A percentile compares a stretch with the other conserved stretches of the same genome.
Evolutionary conservation across 2,113 vertebrate genomes (phyloP).

Genomic region (Anseranas semipalmata): DNA sequence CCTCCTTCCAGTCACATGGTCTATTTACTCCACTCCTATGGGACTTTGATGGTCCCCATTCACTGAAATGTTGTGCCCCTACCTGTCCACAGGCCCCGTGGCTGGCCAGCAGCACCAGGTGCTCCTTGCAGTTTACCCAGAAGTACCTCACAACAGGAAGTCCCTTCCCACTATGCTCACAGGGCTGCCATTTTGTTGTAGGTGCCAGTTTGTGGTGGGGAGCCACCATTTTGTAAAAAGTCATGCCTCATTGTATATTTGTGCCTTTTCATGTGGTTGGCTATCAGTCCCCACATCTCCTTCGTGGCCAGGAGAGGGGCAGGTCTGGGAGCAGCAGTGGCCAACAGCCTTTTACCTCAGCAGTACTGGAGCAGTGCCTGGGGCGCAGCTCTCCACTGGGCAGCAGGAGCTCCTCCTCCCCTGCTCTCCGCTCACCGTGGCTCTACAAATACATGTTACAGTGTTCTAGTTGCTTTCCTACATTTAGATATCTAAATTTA

Average conservation of each 20-base stretch:
- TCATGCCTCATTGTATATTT: not conserved
- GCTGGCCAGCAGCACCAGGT: not conserved
- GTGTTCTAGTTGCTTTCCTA: not conserved
- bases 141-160: not conserved
- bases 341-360: not conserved
- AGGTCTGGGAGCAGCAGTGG: not conserved
- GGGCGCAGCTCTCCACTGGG: not conserved
- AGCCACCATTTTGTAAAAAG: not conserved
- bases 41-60: not conserved
- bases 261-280: not conserved
- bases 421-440: not conserved
- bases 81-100: accelerated
- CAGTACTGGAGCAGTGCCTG: not conserved
- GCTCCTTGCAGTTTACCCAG: not conserved
- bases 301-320: not conserved
- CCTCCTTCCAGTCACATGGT: not conserved
- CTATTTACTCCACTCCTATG: not conserved
- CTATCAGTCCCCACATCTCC: not conserved
- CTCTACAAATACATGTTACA: not conserved
- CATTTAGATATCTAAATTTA: not conserved
- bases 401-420: not conserved
- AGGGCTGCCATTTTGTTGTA: not conserved
- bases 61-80: not conserved
- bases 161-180: not conserved
- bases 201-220: not conserved